phyloP scores from a whole-genome alignment of 2,888 invertebrate species.

The Aleiodes alternator region DNA sequence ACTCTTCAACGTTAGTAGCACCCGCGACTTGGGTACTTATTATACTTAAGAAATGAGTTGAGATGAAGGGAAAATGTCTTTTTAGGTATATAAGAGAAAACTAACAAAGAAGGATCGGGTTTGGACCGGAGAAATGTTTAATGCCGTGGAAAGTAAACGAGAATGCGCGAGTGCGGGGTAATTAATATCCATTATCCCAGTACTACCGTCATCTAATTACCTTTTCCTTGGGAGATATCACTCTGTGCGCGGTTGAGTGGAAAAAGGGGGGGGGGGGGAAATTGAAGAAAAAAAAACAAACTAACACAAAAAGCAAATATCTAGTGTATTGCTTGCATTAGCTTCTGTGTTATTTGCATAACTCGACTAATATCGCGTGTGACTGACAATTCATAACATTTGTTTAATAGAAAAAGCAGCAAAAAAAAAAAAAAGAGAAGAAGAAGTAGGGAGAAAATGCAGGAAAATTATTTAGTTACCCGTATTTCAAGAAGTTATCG shows the following conservation, averaged over 20 bases:
- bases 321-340: slow-evolving; percentile 36
- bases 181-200: slow-evolving; percentile 75
- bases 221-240: slow-evolving; percentile 35
- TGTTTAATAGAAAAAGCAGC: background rate
- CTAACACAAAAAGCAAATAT: slow-evolving; percentile 19
- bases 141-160: slow-evolving; percentile 72
- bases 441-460: background rate
- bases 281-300: slow-evolving; percentile 38
- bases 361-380: slow-evolving; percentile 7
- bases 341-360: slow-evolving; percentile 3
- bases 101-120: slow-evolving; percentile 74
- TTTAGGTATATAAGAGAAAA: slow-evolving; percentile 62
- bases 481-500: slow-evolving; percentile 16
- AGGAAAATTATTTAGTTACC: slow-evolving; percentile 25
- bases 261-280: background rate
- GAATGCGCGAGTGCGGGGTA: slow-evolving; percentile 58
- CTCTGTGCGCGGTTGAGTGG: slow-evolving; percentile 28
- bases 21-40: slow-evolving; percentile 57
- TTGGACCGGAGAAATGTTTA: slow-evolving; percentile 69
- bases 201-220: slow-evolving; percentile 45
- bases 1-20: slow-evolving; percentile 33
- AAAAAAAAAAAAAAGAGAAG: background rate
- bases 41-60: slow-evolving; percentile 65
- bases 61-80: slow-evolving; percentile 58
- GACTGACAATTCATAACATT: slow-evolving; percentile 2